Evolutionary conservation across 30 jellyfish, hydroid and myxozoan genomes (phyloP).

Genomic region (Cassiopea andromeda): DNA sequence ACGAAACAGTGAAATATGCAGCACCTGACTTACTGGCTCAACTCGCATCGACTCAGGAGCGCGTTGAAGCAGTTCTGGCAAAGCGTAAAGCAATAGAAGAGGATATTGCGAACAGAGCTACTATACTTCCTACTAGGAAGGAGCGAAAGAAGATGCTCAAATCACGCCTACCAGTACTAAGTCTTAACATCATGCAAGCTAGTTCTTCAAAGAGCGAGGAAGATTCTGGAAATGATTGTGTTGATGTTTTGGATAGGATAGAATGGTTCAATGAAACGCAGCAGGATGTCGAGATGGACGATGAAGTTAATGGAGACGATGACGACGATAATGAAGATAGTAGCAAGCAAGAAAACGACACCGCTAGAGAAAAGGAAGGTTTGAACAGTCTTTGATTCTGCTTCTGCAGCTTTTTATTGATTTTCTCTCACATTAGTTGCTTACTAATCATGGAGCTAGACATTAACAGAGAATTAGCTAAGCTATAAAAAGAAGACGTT

Average conservation of each 20-base stretch:
- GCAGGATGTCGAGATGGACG: constrained; percentile 32
- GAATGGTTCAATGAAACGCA: constrained; percentile 52
- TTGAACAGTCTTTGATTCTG: neutral
- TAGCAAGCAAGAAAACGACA: neutral
- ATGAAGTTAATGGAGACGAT: constrained; percentile 4
- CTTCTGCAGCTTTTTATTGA: no score
- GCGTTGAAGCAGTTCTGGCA: constrained; percentile 69
- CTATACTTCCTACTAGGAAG: constrained; percentile 59
- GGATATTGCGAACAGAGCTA: constrained; percentile 63
- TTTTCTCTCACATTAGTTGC: no score
- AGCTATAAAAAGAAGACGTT: no score
- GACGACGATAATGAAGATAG: neutral
- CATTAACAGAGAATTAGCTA: no score
- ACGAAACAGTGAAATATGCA: constrained; percentile 45
- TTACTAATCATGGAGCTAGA: no score
- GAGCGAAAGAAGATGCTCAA: constrained; percentile 58
- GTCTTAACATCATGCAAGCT: neutral
- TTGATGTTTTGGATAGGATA: constrained; percentile 38
- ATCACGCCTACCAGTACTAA: constrained; percentile 29
- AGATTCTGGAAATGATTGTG: neutral
- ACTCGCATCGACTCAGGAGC: constrained; percentile 84
- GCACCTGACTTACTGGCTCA: constrained; percentile 83
- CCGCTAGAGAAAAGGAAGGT: constrained; percentile 36
- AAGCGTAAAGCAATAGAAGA: constrained; percentile 76
- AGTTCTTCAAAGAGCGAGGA: neutral